phyloP scores from a whole-genome alignment of 2,797 vertebrate genomes.

The Pseudochromis fuscus region DNA sequence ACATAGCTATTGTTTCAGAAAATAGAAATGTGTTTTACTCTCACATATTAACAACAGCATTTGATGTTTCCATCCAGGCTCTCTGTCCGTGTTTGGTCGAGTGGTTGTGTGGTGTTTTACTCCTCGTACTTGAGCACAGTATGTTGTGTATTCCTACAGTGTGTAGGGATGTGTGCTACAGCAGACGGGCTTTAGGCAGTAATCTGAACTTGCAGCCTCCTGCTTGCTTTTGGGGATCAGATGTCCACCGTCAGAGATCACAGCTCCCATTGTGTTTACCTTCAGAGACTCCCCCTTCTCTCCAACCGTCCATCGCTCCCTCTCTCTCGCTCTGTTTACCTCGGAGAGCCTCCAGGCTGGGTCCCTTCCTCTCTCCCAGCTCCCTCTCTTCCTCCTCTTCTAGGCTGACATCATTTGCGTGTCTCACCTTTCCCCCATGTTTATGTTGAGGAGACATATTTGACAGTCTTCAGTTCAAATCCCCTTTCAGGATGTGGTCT shows the following conservation, averaged over 20 bases:
- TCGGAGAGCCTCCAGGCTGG: constrained; percentile 29
- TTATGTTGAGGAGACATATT: not conserved
- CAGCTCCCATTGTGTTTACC: constrained; percentile 80
- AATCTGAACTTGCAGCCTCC: constrained; percentile 76
- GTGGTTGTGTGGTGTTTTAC: constrained; percentile 6
- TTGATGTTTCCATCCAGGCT: constrained; percentile 7
- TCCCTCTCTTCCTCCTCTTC: constrained; percentile 43
- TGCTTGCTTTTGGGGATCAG: constrained; percentile 73
- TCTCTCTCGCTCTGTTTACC: constrained; percentile 60
- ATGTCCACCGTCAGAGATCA: constrained; percentile 83
- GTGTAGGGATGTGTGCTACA: constrained; percentile 34
- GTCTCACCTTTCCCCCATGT: constrained; percentile 64
- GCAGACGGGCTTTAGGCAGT: constrained; percentile 78
- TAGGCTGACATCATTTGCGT: constrained; percentile 70
- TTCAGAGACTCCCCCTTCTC: constrained; percentile 64
- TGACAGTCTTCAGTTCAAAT: not conserved
- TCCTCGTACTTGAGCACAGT: constrained; percentile 17
- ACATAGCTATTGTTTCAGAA: not conserved
- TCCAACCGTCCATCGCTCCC: constrained; percentile 44
- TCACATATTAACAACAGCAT: not conserved
- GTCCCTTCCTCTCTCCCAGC: not conserved
- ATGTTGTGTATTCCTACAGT: constrained; percentile 11
- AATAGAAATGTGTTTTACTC: not conserved
- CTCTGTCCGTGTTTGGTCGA: constrained; percentile 3
- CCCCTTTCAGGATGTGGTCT: constrained; percentile 1